phyloP scores from a whole-genome alignment of 2,797 vertebrate genomes.

The Astyanax mexicanus region DNA sequence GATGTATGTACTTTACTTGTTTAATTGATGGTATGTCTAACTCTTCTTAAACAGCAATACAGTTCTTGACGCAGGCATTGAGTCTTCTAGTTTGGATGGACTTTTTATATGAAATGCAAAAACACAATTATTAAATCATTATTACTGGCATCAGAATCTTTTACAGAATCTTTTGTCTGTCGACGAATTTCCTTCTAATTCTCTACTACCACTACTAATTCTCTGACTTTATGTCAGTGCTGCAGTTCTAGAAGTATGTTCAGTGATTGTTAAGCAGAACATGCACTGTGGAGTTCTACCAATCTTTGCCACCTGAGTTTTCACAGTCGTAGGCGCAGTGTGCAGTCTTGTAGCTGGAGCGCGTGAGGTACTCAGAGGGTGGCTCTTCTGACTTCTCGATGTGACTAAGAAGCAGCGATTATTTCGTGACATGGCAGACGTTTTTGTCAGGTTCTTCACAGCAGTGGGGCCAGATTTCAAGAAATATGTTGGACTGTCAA shows the following conservation, averaged over 20 bases:
- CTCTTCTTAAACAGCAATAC: too few species aligned
- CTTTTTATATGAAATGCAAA: too few species aligned
- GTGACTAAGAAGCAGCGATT: slow-evolving; percentile 25
- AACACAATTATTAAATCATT: too few species aligned
- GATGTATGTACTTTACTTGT: too few species aligned
- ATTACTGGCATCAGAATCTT: background rate
- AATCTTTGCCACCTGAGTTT: background rate
- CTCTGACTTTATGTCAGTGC: too few species aligned
- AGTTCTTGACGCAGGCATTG: too few species aligned
- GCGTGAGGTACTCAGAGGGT: background rate
- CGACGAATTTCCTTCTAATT: too few species aligned
- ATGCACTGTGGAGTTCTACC: background rate
- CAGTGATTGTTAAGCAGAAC: background rate
- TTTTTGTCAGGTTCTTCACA: slow-evolving; percentile 34
- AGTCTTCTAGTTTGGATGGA: too few species aligned
- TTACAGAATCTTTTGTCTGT: too few species aligned
- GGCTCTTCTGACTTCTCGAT: slow-evolving; percentile 23
- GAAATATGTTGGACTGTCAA: slow-evolving; percentile 16
- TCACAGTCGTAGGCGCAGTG: background rate
- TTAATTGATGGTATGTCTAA: too few species aligned
- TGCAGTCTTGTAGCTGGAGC: background rate
- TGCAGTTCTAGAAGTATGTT: background rate
- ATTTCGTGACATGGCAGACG: slow-evolving; percentile 35
- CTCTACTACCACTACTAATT: too few species aligned
- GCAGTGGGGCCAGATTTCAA: slow-evolving; percentile 4